A percentile compares a stretch with the other conserved stretches of the same genome.
phyloP scores from a whole-genome alignment of 2,888 invertebrate species.

The Cerastis leucographa region DNA sequence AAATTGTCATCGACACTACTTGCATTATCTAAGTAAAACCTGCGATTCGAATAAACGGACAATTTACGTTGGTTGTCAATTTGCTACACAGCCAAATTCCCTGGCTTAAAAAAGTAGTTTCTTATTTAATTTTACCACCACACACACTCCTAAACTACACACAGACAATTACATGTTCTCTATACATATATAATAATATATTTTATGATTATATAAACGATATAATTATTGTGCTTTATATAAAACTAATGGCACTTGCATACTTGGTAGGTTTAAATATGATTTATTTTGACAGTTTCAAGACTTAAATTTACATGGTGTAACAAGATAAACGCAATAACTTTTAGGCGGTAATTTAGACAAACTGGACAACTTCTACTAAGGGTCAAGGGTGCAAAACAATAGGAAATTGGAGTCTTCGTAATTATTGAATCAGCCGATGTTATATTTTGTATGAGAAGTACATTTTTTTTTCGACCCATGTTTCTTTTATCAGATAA shows the following conservation, averaged over 20 bases:
- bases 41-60: neutral
- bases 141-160: constrained; percentile 54
- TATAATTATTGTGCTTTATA: constrained; percentile 42
- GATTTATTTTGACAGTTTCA: neutral
- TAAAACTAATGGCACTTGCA: constrained; percentile 54
- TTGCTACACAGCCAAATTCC: neutral
- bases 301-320: neutral
- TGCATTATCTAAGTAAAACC: too few relatives aligned
- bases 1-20: too few relatives aligned
- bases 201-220: constrained; percentile 22
- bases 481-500: neutral
- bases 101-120: neutral
- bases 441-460: neutral
- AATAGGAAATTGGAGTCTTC: neutral
- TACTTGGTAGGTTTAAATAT: neutral
- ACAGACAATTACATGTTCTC: constrained; percentile 52
- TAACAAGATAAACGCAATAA: neutral
- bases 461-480: neutral
- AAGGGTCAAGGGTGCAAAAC: neutral
- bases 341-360: neutral
- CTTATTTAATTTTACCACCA: constrained; percentile 9
- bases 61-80: neutral
- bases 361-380: neutral
- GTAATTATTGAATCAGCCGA: neutral
- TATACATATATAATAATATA: constrained; percentile 45